phyloP scores from a whole-genome alignment of 2,113 vertebrate species.

The Lampris incognitus region DNA sequence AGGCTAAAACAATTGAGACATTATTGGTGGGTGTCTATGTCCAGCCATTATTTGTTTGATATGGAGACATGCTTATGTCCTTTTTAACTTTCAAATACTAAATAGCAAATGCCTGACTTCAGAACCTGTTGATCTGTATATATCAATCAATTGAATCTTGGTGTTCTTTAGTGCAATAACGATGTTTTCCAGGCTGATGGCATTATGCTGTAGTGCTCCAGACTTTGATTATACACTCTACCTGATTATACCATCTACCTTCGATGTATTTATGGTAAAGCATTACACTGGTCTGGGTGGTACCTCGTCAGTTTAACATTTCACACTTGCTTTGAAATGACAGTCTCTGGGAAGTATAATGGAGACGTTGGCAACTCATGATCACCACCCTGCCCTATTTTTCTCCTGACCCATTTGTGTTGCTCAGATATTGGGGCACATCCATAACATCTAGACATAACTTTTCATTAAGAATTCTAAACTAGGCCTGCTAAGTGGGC shows the following conservation, averaged over 20 bases:
- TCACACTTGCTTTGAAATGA: not conserved
- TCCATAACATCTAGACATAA: slow-evolving; percentile 25
- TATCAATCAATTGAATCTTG: not conserved
- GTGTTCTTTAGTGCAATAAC: not conserved
- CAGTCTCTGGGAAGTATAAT: not conserved
- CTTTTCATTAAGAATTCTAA: slow-evolving; percentile 58
- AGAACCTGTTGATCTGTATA: slow-evolving; percentile 33
- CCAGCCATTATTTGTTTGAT: not conserved
- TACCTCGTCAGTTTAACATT: not conserved
- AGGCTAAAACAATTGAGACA: slow-evolving; percentile 10
- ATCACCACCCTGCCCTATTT: slow-evolving; percentile 13
- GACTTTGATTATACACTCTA: not conserved
- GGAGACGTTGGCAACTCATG: not conserved
- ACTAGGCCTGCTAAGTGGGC: slow-evolving; percentile 62
- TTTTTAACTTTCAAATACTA: too few species aligned
- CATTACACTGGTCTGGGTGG: not conserved
- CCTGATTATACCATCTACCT: not conserved
- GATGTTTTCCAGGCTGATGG: too few species aligned
- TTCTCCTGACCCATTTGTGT: slow-evolving; percentile 53
- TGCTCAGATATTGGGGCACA: slow-evolving; percentile 12
- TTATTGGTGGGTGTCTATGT: not conserved
- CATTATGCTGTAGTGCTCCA: too few species aligned
- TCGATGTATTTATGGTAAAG: too few species aligned
- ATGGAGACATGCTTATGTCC: not conserved
- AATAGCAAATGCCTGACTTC: not conserved